Base-by-base conservation (phyloP, 2,113 vertebrate species). In the Hippocampus abdominalis region DNA sequence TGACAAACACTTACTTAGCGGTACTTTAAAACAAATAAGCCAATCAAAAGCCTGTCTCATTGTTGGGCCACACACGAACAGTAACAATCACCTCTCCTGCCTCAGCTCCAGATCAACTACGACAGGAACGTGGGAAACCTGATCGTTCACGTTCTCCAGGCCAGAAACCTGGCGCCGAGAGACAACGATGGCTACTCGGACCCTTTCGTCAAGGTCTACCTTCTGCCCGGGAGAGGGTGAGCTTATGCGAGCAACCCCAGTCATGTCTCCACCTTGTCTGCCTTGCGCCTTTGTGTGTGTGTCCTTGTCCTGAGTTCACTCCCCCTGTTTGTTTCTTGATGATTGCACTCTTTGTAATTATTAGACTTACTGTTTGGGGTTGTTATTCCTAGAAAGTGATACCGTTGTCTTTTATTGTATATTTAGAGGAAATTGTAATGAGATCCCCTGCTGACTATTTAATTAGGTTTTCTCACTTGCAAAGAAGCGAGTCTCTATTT, bases 151-250 rank as follows among this genome's bases (percentile, higher is more conserved):
- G 94, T 99, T 71, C 95, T 99, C 78, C 97, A 99, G 93, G 97
- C 97, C 77, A 95, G 96, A 90, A 97, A 96, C 87, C 92, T 99
- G 62, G 94, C 93, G 73, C 94, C 92, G 32, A 91, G 96, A 82
- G 96, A 98, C 88, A 97, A 96, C 88, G 98, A 98, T 5, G 93
- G 96, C 70, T 99, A 98, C 89, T 98, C 97, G 0, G 97, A 99
- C 71, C 97, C 97, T 11, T 99, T 98, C 77, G 97, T 99, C 84
- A 99, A 98, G 86, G 96, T 99, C 71, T 99, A 99, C 86, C 95
- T 99, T 69, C 93, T 99, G 71, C 97, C 97, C 25, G 97, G 97
- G n/a, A 92, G 97, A 93, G 96, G 97, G 97, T 99, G 92, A 95
- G 97, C 63, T 16, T 67, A 71, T 27, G 69, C 83, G 39, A 75